Evolutionary conservation across 2,797 vertebrate genomes (phyloP).

Genomic region (Enteromius argenteus): DNA sequence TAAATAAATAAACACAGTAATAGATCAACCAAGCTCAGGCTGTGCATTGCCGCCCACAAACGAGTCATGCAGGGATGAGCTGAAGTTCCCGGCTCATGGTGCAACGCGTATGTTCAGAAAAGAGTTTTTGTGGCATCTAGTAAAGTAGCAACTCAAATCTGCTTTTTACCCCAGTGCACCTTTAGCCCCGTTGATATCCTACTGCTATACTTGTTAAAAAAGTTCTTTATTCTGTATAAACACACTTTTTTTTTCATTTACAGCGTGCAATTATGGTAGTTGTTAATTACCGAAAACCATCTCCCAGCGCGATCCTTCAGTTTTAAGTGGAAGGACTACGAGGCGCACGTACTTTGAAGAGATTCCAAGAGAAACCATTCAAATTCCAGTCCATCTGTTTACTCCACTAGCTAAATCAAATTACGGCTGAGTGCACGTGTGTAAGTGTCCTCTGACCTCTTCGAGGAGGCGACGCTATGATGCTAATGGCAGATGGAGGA

Average conservation of each 20-base stretch:
- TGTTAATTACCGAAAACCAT: constrained; percentile 63
- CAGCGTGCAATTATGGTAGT: constrained; percentile 59
- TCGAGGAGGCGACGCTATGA: background rate
- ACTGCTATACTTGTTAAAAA: constrained; percentile 27
- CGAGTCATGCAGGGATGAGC: background rate
- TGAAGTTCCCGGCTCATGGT: background rate
- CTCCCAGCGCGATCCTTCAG: background rate
- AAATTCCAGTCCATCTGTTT: constrained; percentile 35
- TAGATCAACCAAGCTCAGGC: background rate
- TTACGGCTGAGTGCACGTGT: background rate
- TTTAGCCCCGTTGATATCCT: background rate
- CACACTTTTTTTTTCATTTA: constrained; percentile 54
- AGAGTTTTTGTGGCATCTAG: background rate
- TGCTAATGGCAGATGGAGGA: constrained; percentile 29
- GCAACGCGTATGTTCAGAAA: background rate
- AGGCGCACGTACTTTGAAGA: background rate
- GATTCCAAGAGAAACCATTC: constrained; percentile 10
- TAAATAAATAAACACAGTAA: background rate
- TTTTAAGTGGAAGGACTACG: background rate
- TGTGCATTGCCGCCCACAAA: background rate
- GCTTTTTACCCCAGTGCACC: background rate
- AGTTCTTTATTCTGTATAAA: constrained; percentile 20
- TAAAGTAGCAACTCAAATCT: background rate
- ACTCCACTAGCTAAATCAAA: constrained; percentile 16
- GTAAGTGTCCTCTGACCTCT: constrained; percentile 6